Conservation (phyloP, 2,113 vertebrate genomes). For the Rhabdomys dilectus region DNA sequence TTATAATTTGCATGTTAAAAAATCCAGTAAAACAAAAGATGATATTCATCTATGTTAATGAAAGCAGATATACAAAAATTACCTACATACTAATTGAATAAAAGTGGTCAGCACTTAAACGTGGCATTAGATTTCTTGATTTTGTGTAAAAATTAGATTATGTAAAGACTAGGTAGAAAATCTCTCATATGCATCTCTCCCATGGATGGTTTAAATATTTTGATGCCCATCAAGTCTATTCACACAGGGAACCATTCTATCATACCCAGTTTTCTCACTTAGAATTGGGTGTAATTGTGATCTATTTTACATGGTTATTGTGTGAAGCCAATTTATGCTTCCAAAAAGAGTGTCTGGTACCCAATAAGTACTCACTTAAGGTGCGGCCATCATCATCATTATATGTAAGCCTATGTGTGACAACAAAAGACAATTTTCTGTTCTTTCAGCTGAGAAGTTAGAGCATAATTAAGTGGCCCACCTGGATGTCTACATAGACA, state of each 20-base stretch:
- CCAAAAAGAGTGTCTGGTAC: background rate
- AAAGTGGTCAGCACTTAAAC: background rate
- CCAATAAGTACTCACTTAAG: background rate
- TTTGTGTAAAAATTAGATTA: background rate
- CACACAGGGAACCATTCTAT: background rate
- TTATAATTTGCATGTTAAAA: background rate
- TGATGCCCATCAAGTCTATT: background rate
- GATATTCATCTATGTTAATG: background rate
- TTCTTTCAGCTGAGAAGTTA: background rate
- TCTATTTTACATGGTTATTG: background rate
- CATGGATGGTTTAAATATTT: conserved; percentile 11
- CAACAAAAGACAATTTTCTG: background rate
- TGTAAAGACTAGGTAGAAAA: background rate
- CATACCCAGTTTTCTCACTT: background rate
- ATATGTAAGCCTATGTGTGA: background rate
- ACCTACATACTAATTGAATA: background rate
- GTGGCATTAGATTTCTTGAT: conserved; percentile 14
- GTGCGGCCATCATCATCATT: background rate
- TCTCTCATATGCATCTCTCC: background rate
- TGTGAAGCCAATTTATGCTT: background rate
- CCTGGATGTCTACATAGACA: background rate
- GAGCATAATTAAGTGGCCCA: background rate
- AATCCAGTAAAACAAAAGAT: background rate
- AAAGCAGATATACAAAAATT: background rate
- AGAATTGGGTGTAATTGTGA: background rate